Evolutionary conservation across 2,113 vertebrate species (phyloP), one percentile per base, ranked within the genome.

Genomic region (Sorex araneus): DNA sequence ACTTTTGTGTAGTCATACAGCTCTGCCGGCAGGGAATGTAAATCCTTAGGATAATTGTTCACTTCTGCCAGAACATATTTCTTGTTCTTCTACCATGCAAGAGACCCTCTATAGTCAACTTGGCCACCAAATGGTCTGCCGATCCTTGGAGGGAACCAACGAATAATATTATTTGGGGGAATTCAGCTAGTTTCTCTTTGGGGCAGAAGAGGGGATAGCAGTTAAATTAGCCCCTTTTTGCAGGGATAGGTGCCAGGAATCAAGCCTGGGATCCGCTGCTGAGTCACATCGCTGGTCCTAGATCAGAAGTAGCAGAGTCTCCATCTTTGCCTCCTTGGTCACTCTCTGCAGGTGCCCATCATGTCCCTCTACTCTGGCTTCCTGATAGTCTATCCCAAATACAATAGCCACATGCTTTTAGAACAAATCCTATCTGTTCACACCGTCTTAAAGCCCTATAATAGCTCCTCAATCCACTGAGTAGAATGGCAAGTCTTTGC

Each of bases 361-460:
- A 43, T 54, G 57, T 66, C 91, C 18, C 54, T 74, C 82, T n/a
- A 6, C 30, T 64, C 54, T 93, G 86, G 28, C 57, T n/a, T 92
- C 43, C 40, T 45, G 18, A 19, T 74, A 23, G 30, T 85, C 45
- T 73, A 0, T 43, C 74, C 57, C 74, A 73, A 69, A 32, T 64
- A 43, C 30, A 85, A 16, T 40, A 81, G 69, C 60, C 32, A 27
- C 32, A 43, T 50, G 16, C 8, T 63, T 71, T 57, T 4, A 57
- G 73, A 85, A 64, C 47, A 23, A 43, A 60, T 4, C 12, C 9
- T 54, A 57, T 75, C 32, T 45, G 32, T 69, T 63, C 43, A 45
- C 30, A 63, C 40, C 27, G 64, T n/a, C 30, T 47, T 21, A 77
- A 71, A 94, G 50, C n/a, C 10, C 60, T 66, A 8, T 66, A 73